Percentiles rank a stretch among this genome's conserved stretches.
Conservation (phyloP, 2,797 vertebrate species). For the Periophthalmus magnuspinnatus region DNA sequence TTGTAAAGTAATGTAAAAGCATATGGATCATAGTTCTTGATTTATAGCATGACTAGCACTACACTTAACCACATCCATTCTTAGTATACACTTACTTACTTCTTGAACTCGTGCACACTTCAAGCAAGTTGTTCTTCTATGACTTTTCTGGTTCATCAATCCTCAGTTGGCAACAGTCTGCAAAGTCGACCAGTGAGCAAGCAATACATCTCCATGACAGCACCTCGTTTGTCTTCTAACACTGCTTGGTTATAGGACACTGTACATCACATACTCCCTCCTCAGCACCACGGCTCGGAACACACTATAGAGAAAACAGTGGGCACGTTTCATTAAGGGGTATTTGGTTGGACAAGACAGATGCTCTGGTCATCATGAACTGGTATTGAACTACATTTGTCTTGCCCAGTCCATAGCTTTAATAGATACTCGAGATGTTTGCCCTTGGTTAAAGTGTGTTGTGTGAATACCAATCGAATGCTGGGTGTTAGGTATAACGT, state of each 20-base stretch:
- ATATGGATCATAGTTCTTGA: not conserved
- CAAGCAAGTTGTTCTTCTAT: constrained; percentile 9
- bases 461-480: not conserved
- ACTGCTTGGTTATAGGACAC: constrained; percentile 24
- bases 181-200: constrained; percentile 25
- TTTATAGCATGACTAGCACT: not conserved
- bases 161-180: constrained; percentile 10
- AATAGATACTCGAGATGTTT: not conserved
- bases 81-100: constrained; percentile 26
- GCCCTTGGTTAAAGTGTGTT: not conserved
- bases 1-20: not conserved
- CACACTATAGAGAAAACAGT: constrained; percentile 1
- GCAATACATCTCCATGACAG: constrained; percentile 27
- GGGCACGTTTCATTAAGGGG: not conserved
- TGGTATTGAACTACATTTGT: constrained; percentile 1
- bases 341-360: not conserved
- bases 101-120: constrained; percentile 13
- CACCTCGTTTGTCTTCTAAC: constrained; percentile 39
- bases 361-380: not conserved
- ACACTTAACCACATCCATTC: constrained; percentile 17
- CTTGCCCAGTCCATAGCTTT: not conserved
- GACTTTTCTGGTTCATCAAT: constrained; percentile 38
- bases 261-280: constrained; percentile 27
- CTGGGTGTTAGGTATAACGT: not conserved
- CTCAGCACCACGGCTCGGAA: constrained; percentile 6